Evolutionary conservation across 53 echinoderm and acorn worm genomes (phyloP).

Genomic region (Stichopus horrens): DNA sequence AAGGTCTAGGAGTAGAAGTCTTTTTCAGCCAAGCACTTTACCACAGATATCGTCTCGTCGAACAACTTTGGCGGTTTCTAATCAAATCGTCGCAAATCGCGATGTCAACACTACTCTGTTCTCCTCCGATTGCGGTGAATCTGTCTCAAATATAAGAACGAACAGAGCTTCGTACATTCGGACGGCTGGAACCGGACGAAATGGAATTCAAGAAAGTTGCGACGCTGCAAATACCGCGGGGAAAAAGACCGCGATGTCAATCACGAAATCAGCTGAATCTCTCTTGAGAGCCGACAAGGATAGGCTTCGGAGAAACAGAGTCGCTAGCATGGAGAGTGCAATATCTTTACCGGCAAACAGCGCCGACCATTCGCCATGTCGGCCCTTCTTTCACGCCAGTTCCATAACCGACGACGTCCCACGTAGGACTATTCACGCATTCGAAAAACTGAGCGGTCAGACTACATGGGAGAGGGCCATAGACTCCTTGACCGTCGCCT

Average conservation of each 20-base stretch:
- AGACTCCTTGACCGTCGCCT: constrained; percentile 80
- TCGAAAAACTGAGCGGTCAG: constrained; percentile 74
- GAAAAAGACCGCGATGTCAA: background rate
- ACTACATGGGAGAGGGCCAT: constrained; percentile 92
- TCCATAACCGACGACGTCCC: constrained; percentile 68
- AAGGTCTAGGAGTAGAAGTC: constrained; percentile 57
- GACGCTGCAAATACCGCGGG: background rate
- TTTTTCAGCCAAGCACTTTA: constrained; percentile 47
- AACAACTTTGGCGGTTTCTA: constrained; percentile 27
- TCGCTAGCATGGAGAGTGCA: constrained; percentile 73
- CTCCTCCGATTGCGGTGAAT: constrained; percentile 3
- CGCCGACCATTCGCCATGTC: constrained; percentile 50
- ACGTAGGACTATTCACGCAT: constrained; percentile 72
- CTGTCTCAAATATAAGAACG: background rate
- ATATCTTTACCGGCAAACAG: constrained; percentile 77
- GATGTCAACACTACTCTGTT: background rate
- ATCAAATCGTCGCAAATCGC: background rate
- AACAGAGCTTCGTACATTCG: constrained; percentile 59
- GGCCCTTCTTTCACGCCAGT: constrained; percentile 73
- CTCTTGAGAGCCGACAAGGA: constrained; percentile 55
- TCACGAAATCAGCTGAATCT: constrained; percentile 31
- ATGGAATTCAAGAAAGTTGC: background rate
- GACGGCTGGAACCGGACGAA: constrained; percentile 58
- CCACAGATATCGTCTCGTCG: constrained; percentile 50
- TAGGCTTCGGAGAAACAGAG: constrained; percentile 65